Percentiles rank a stretch among this genome's conserved stretches.
phyloP scores from a whole-genome alignment of 1,140 invertebrate species.

The Babylonia areolata region DNA sequence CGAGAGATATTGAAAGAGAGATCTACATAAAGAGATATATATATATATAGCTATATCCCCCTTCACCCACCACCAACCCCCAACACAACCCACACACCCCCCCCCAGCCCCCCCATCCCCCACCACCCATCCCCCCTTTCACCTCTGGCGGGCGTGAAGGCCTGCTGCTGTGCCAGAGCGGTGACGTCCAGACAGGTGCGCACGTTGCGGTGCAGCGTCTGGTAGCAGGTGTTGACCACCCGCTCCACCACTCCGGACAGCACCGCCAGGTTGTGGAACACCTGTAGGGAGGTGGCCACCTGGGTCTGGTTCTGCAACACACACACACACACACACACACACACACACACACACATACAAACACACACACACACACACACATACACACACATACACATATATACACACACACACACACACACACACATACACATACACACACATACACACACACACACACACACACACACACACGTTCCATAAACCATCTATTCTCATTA shows the following conservation, averaged over 20 bases:
- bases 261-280: constrained; percentile 84
- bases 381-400: too few relatives aligned
- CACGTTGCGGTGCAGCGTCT: constrained; percentile 79
- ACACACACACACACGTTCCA: too few relatives aligned
- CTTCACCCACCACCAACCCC: too few relatives aligned
- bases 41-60: too few relatives aligned
- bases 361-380: not conserved
- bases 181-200: constrained; percentile 80
- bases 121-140: too few relatives aligned
- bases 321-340: not conserved
- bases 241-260: constrained; percentile 80
- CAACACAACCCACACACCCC: too few relatives aligned
- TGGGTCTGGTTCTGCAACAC: constrained; percentile 80
- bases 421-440: not conserved
- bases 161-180: constrained; percentile 57
- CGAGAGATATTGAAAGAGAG: too few relatives aligned
- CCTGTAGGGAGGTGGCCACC: constrained; percentile 82
- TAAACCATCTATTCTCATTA: too few relatives aligned
- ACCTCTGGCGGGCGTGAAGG: constrained; percentile 1
- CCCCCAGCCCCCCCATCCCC: too few relatives aligned
- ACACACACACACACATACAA: not conserved
- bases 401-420: not conserved
- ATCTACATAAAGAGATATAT: too few relatives aligned
- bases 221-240: constrained; percentile 78
- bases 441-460: not conserved